phyloP scores from a whole-genome alignment of 2,797 vertebrate genomes.

The Chrosomus eos region DNA sequence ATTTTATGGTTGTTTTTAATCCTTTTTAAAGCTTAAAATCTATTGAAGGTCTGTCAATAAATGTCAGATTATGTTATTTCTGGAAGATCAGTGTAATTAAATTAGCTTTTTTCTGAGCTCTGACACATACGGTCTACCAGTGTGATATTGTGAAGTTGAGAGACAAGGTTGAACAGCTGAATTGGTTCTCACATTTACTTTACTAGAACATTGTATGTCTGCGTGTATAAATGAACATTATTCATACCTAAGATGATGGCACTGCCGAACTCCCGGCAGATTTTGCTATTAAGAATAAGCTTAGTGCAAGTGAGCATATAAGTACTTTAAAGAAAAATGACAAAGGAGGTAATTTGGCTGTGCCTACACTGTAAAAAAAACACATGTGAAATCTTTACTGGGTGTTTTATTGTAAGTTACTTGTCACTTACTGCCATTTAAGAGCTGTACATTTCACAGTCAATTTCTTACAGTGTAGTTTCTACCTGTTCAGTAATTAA shows the following conservation, averaged over 20 bases:
- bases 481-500: constrained; percentile 48
- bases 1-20: background rate
- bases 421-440: too few species aligned
- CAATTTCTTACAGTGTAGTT: background rate
- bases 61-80: background rate
- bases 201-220: background rate
- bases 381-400: too few species aligned
- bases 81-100: background rate
- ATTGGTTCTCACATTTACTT: constrained; percentile 29
- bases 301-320: background rate
- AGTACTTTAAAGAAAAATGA: constrained; percentile 9
- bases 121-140: constrained; percentile 11
- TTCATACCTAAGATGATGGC: constrained; percentile 5
- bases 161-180: constrained; percentile 15
- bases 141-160: constrained; percentile 34
- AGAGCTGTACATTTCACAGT: too few species aligned
- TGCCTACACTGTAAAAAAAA: background rate
- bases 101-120: background rate
- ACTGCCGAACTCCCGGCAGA: constrained; percentile 1
- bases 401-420: too few species aligned
- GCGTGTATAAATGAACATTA: constrained; percentile 15
- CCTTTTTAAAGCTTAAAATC: background rate
- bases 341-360: constrained; percentile 21
- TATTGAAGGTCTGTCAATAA: background rate
- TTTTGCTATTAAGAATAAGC: constrained; percentile 1